Evolutionary conservation across 1,140 invertebrate genomes (phyloP).

Genomic region (Pseudomyrmex concolor): DNA sequence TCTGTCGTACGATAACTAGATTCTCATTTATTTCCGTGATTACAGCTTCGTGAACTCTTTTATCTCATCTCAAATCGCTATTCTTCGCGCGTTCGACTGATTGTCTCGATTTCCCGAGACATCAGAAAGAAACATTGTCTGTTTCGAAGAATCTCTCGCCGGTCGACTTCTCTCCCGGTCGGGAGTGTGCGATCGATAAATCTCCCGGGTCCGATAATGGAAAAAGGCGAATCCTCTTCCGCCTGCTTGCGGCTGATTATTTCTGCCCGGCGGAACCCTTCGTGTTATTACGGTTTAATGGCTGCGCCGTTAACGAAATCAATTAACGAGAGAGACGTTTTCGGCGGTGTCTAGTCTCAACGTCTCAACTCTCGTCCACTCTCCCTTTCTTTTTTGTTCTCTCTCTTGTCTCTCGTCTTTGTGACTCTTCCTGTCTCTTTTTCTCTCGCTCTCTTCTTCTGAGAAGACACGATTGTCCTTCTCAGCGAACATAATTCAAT

Average conservation of each 20-base stretch:
- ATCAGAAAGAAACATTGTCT: neutral
- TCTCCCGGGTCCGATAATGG: slow-evolving; percentile 52
- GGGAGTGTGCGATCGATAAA: slow-evolving; percentile 40
- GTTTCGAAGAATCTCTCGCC: neutral
- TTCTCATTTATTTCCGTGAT: neutral
- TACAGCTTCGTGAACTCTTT: neutral
- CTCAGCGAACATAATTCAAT: slow-evolving; percentile 43
- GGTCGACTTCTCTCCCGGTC: neutral
- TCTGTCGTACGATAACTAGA: neutral
- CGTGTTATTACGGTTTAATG: slow-evolving; percentile 66
- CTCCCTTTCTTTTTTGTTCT: too few relatives aligned
- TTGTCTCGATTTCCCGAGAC: slow-evolving; percentile 4
- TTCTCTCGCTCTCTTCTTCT: too few relatives aligned
- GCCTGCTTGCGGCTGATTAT: slow-evolving; percentile 56
- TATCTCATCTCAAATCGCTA: neutral
- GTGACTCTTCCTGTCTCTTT: neutral
- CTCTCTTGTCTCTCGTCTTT: neutral
- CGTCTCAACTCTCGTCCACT: slow-evolving; percentile 41
- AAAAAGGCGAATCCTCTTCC: slow-evolving; percentile 58
- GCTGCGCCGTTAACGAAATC: slow-evolving; percentile 66
- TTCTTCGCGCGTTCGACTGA: neutral
- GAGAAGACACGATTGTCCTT: slow-evolving; percentile 2
- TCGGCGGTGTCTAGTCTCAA: slow-evolving; percentile 15
- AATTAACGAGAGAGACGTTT: slow-evolving; percentile 58
- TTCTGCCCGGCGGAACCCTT: slow-evolving; percentile 61